Base-by-base conservation (phyloP, 2,113 vertebrate species). In the Trinectes maculatus region DNA sequence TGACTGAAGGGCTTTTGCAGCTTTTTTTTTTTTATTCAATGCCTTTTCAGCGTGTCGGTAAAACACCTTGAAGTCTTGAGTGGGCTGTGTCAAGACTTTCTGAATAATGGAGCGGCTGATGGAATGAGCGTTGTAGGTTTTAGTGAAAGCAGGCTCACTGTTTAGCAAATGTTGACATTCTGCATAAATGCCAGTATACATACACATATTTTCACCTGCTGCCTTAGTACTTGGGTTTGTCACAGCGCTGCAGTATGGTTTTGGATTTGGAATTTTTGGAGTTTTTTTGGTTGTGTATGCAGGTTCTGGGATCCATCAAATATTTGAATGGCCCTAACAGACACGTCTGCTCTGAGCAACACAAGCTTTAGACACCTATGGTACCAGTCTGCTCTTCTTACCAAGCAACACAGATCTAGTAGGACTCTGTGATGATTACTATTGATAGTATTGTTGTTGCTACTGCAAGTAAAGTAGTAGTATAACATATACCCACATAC, bases 21-120 rank as follows among this genome's bases (percentile, higher is more conserved):
- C 11, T 67, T 36, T 8, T 56, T 37, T 44, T 67, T 36, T 8
- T 56, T 37, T 44, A 24, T 16, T 25, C 55, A 26, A 12, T 18
- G n/a, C 42, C 28, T 26, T 21, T 39, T 68, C 3, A 25, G 3
- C 13, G n/a, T 49, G 11, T 57, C 31, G 33, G 19, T 46, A 13
- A 34, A 42, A 39, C 10, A 24, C 28, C 10, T 55, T 48, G 13
- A 64, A 31, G 25, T 26, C 24, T 34, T 6, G 29, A 53, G 22
- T 62, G 24, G 68, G 57, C 42, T 4, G 6, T 43, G 29, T 54
- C 26, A 53, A 12, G 36, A 29, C 29, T 6, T 19, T 52, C 21
- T 40, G 37, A 62, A 57, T 51, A 3, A 21, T 13, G 13, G 15
- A 6, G 16, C 15, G 25, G 3, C 1, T 55, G 51, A 67, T 43